Evolutionary conservation across 1,140 invertebrate species (phyloP).

Genomic region (Popillia japonica): DNA sequence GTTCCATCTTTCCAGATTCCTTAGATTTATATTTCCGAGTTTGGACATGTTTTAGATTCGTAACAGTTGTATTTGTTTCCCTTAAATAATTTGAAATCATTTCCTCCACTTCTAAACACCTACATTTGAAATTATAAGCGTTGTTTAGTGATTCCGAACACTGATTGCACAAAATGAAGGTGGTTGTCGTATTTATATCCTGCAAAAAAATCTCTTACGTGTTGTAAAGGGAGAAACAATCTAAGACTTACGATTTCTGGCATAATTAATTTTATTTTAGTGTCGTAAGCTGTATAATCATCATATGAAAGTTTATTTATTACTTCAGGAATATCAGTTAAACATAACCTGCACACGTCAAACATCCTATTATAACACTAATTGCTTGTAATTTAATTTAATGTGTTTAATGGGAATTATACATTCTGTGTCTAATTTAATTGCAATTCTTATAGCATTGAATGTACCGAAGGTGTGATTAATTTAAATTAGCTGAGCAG

Average conservation of each 20-base stretch:
- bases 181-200: not conserved
- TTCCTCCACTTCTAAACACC: not conserved
- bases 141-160: not conserved
- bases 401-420: too few relatives aligned
- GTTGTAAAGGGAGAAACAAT: not conserved
- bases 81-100: not conserved
- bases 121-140: constrained; percentile 11
- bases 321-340: not conserved
- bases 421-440: too few relatives aligned
- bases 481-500: too few relatives aligned
- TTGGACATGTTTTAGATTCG: too few relatives aligned
- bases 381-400: too few relatives aligned
- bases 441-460: too few relatives aligned
- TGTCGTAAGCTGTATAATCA: not conserved
- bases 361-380: not conserved
- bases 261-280: not conserved
- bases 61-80: not conserved
- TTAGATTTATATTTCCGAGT: too few relatives aligned
- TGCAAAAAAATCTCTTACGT: not conserved
- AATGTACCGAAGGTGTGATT: too few relatives aligned
- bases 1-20: too few relatives aligned
- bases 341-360: not conserved
- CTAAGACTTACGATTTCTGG: constrained; percentile 14
- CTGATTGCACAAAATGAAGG: not conserved
- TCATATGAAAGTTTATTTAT: not conserved